phyloP scores from a whole-genome alignment of 2,888 invertebrate species.

The Tenthredo amoena region DNA sequence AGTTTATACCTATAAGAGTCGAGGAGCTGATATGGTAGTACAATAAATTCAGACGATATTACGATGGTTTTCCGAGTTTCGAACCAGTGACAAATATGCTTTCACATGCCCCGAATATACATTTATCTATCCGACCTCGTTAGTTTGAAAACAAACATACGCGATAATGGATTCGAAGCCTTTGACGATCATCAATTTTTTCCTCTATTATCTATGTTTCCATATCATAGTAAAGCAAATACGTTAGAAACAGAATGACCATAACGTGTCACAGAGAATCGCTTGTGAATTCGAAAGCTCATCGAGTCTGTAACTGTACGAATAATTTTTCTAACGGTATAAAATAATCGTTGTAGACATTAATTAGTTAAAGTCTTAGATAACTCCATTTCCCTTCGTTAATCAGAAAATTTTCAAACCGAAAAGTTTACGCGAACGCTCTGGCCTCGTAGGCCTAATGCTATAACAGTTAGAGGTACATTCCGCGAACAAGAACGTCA shows the following conservation, averaged over 20 bases:
- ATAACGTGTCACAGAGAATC: not conserved
- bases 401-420: not conserved
- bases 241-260: not conserved
- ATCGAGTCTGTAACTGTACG: not conserved
- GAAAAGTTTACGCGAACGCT: conserved; percentile 8
- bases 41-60: conserved; percentile 19
- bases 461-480: conserved; percentile 18
- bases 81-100: conserved; percentile 14
- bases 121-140: not conserved
- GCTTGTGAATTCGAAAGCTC: not conserved
- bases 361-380: not conserved
- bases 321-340: not conserved
- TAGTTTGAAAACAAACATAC: conserved; percentile 6
- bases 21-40: not conserved
- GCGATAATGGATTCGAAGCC: conserved; percentile 12
- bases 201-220: not conserved
- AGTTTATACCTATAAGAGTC: conserved; percentile 9
- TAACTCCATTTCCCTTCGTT: not conserved
- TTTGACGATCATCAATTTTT: not conserved
- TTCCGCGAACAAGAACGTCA: conserved; percentile 43
- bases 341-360: not conserved
- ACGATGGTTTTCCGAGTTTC: conserved; percentile 25
- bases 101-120: not conserved
- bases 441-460: not conserved
- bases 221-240: not conserved